Conservation (phyloP, 2,888 invertebrate genomes). For the Macrosoma leucophasiata region DNA sequence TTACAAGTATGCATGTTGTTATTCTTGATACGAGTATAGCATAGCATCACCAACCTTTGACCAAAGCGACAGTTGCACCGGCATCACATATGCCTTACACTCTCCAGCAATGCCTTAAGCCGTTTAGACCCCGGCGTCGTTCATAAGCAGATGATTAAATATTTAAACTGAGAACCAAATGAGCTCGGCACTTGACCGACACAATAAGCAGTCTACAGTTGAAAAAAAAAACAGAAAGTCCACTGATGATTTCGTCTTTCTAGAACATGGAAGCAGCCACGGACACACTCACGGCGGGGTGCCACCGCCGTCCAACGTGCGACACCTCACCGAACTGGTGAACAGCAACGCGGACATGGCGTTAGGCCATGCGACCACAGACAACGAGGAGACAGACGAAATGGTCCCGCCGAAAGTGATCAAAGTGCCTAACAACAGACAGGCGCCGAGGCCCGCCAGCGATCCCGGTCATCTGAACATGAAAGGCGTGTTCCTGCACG, state of each 20-base stretch:
- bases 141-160: no score
- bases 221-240: no score
- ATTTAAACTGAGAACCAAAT: no score
- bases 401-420: constrained; percentile 57
- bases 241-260: constrained; percentile 19
- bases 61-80: no score
- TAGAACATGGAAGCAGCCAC: constrained; percentile 85
- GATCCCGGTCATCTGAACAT: constrained; percentile 95
- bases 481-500: constrained; percentile 99
- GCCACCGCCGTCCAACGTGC: constrained; percentile 63
- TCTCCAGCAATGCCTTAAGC: no score
- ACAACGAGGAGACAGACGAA: constrained; percentile 62
- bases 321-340: constrained; percentile 63
- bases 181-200: no score
- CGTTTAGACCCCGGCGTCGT: no score
- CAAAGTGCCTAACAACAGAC: constrained; percentile 45
- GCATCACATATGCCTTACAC: no score
- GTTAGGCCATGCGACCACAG: constrained; percentile 59
- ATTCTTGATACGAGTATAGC: no score
- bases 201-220: no score
- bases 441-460: constrained; percentile 45
- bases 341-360: constrained; percentile 70
- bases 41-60: no score
- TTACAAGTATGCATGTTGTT: no score
- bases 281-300: constrained; percentile 79